phyloP scores from a whole-genome alignment of 2,888 invertebrate species.

The Cephonodes hylas region DNA sequence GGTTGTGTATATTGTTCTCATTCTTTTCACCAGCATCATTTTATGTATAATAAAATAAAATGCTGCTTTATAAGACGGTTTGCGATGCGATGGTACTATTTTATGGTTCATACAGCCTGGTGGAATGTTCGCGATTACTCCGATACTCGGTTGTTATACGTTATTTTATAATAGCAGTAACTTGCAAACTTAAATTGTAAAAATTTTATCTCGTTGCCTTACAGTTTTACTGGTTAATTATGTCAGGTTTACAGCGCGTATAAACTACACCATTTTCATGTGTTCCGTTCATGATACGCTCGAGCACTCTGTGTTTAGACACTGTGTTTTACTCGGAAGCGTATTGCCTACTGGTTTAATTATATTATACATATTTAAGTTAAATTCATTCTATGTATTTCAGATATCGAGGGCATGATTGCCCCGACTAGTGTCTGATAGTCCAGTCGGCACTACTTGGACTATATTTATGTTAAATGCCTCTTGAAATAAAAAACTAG shows the following conservation, averaged over 20 bases:
- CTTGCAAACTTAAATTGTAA: constrained; percentile 40
- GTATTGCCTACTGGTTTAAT: too few relatives aligned
- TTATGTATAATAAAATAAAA: constrained; percentile 44
- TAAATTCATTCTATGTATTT: too few relatives aligned
- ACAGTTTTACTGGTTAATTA: constrained; percentile 8
- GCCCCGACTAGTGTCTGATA: too few relatives aligned
- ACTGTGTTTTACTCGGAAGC: too few relatives aligned
- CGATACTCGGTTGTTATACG: constrained; percentile 19
- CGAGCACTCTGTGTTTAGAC: neutral
- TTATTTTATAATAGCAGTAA: constrained; percentile 28
- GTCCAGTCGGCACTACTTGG: too few relatives aligned
- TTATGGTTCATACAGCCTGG: constrained; percentile 31
- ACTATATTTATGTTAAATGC: too few relatives aligned
- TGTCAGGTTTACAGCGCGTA: constrained; percentile 1
- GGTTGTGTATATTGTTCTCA: constrained; percentile 17
- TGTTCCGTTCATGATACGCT: constrained; percentile 14
- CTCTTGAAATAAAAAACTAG: too few relatives aligned
- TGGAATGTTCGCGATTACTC: constrained; percentile 12
- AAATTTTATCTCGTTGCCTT: constrained; percentile 8
- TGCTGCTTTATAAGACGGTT: constrained; percentile 42
- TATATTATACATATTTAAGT: too few relatives aligned
- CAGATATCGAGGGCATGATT: too few relatives aligned
- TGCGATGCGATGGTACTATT: constrained; percentile 41
- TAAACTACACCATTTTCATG: constrained; percentile 27
- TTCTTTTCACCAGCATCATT: constrained; percentile 18